These are phyloP conservation scores for Bambusicola thoracicus DNA, from an alignment of 2,113 vertebrate genomes.

Conservation along the genomic window DNA sequence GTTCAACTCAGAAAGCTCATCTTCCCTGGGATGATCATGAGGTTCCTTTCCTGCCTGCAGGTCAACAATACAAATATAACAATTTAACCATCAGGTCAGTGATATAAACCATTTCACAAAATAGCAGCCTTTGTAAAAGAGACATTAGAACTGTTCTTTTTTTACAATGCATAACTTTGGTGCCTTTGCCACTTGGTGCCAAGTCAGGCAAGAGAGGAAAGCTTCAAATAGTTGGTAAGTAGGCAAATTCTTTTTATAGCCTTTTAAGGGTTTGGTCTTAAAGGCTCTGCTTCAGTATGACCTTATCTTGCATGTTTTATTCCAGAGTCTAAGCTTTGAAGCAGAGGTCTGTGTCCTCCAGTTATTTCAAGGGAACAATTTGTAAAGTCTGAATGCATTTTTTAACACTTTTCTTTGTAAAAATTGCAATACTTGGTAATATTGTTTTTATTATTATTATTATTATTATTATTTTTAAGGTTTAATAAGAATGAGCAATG, in stretches of 20 bases:
- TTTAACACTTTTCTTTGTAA: not conserved
- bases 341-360: not conserved
- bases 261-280: not conserved
- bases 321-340: not conserved
- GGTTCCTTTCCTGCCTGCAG: not conserved
- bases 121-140: not conserved
- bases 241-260: not conserved
- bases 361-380: not conserved
- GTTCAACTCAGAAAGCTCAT: not conserved
- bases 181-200: not conserved
- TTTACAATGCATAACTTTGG: not conserved
- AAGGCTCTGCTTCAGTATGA: not conserved
- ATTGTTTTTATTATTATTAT: not conserved
- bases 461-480: constrained; percentile 56
- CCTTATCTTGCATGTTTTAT: not conserved
- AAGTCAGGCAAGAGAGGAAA: not conserved
- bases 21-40: rapidly evolving
- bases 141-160: not conserved
- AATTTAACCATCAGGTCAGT: not conserved
- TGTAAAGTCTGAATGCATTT: not conserved
- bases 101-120: not conserved
- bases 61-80: not conserved
- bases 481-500: constrained; percentile 88
- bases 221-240: not conserved
- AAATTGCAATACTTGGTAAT: not conserved